Percentiles rank a stretch among this genome's conserved stretches.
These are phyloP conservation scores for Pomacea maculata DNA, from an alignment of 1,140 invertebrate species.

Conservation along the genomic window DNA sequence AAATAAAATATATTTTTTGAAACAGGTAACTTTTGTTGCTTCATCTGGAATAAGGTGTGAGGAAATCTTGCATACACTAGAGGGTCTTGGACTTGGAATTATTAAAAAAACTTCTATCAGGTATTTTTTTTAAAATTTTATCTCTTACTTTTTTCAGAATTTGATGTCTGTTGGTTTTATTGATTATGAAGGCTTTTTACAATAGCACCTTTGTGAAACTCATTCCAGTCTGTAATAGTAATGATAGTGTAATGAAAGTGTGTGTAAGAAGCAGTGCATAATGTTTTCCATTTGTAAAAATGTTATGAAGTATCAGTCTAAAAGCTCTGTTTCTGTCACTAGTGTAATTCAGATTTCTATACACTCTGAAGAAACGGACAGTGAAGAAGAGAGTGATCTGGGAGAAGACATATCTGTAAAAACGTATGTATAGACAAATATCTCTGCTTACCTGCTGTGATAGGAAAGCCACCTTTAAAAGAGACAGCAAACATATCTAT, in stretches of 20 bases:
- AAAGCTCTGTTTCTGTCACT: background rate
- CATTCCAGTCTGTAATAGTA: too few relatives aligned
- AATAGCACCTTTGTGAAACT: too few relatives aligned
- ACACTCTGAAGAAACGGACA: conserved; percentile 4
- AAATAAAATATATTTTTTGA: background rate
- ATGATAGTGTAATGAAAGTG: too few relatives aligned
- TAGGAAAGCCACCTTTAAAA: background rate
- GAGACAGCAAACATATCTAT: background rate
- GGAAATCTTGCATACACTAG: conserved; percentile 18
- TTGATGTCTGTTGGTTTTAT: too few relatives aligned
- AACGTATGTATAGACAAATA: background rate
- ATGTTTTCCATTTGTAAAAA: too few relatives aligned
- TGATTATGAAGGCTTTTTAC: too few relatives aligned
- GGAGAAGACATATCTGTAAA: background rate
- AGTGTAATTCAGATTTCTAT: conserved; percentile 9
- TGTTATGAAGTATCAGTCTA: too few relatives aligned
- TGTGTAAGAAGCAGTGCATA: too few relatives aligned
- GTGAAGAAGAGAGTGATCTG: background rate
- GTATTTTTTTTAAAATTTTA: background rate
- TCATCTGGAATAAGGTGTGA: conserved; percentile 27
- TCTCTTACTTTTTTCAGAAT: too few relatives aligned
- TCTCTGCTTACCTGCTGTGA: background rate
- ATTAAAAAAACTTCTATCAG: conserved; percentile 16
- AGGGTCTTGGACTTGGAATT: conserved; percentile 15
- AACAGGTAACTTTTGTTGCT: conserved; percentile 25